These are phyloP conservation scores for Ophion ellenae DNA, from an alignment of 2,888 invertebrate species.

Conservation along the genomic window DNA sequence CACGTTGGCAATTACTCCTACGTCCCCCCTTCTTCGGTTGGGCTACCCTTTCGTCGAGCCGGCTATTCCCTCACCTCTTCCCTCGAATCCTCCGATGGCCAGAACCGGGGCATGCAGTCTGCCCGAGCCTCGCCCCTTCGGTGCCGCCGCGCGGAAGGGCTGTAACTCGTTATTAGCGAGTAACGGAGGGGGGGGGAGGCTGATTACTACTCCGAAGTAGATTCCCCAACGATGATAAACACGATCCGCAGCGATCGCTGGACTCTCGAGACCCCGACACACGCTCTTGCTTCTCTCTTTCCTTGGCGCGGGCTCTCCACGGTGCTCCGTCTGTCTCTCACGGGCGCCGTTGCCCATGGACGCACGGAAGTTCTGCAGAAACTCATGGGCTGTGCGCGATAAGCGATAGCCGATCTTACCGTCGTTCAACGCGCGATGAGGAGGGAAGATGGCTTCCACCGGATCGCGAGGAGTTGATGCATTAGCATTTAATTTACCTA, in stretches of 20 bases:
- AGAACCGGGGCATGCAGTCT: conserved; percentile 45
- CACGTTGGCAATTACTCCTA: conserved; percentile 82
- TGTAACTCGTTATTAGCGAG: conserved; percentile 82
- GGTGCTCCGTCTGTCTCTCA: conserved; percentile 51
- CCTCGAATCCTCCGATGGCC: conserved; percentile 61
- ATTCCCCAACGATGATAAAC: conserved; percentile 80
- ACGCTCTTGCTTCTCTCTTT: conserved; percentile 42
- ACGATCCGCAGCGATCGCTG: conserved; percentile 75
- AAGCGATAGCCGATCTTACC: conserved; percentile 55
- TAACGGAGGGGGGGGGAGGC: conserved; percentile 67
- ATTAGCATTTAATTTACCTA: conserved; percentile 22
- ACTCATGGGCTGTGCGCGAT: conserved; percentile 45
- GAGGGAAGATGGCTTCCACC: conserved; percentile 39
- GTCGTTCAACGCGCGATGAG: conserved; percentile 50
- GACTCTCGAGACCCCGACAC: conserved; percentile 51
- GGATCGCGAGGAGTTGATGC: conserved; percentile 10
- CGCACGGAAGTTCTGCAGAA: conserved; percentile 46
- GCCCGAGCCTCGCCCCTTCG: conserved; percentile 66
- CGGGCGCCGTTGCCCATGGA: conserved; percentile 40
- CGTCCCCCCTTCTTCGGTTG: conserved; percentile 63
- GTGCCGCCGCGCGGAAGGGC: conserved; percentile 74
- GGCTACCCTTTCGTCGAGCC: conserved; percentile 64
- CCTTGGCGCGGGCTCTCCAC: conserved; percentile 3
- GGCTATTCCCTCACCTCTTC: conserved; percentile 46
- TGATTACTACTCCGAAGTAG: conserved; percentile 80